Percentiles rank a stretch among this genome's conserved stretches.
phyloP scores from a whole-genome alignment of 2,888 invertebrate species.

The Lysandra bellargus region DNA sequence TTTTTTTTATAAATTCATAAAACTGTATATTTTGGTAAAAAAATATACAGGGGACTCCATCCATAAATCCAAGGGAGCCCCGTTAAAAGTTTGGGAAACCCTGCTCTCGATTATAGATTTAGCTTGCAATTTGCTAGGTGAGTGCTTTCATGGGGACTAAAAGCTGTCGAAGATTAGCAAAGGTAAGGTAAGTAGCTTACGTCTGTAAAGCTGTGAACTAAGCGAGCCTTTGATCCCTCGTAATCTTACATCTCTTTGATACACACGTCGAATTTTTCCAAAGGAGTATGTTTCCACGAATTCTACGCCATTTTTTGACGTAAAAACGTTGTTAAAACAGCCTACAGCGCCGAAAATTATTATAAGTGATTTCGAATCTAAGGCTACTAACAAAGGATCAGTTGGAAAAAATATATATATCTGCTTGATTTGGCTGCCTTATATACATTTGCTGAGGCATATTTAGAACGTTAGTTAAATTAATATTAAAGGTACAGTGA shows the following conservation, averaged over 20 bases:
- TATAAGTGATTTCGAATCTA: background rate
- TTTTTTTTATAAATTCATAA: background rate
- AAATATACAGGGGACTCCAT: too few relatives aligned
- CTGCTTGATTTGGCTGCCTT: too few relatives aligned
- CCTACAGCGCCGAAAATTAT: background rate
- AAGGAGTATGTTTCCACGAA: background rate
- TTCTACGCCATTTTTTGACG: background rate
- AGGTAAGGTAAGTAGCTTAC: conserved; percentile 3
- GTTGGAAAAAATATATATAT: too few relatives aligned
- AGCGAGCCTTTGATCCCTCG: conserved; percentile 2
- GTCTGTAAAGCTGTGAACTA: background rate
- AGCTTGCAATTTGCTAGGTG: background rate
- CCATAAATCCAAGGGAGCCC: background rate
- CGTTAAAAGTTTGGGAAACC: background rate
- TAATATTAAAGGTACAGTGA: too few relatives aligned
- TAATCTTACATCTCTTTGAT: conserved; percentile 4
- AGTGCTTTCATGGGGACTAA: conserved; percentile 18
- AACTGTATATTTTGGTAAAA: too few relatives aligned
- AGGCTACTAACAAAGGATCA: background rate
- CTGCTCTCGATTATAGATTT: background rate
- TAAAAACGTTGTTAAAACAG: background rate
- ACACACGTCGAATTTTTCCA: background rate
- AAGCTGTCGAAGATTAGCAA: conserved; percentile 17
- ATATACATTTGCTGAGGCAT: too few relatives aligned
- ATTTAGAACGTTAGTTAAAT: too few relatives aligned